phyloP scores from a whole-genome alignment of 2,888 invertebrate species.

The Cantharis rustica region DNA sequence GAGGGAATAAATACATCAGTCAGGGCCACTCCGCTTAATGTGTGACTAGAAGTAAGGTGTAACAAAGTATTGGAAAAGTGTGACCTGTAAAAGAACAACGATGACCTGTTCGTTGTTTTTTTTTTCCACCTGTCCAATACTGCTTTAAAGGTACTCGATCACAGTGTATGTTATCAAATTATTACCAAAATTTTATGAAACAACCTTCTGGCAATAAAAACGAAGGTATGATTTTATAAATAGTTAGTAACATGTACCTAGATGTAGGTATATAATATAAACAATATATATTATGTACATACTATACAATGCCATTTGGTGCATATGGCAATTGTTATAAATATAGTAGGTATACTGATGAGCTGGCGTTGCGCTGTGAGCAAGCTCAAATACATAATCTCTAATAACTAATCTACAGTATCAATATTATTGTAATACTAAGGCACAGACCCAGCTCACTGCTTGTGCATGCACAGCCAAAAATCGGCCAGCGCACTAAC shows the following conservation, averaged over 20 bases:
- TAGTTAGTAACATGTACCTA: slow-evolving; percentile 27
- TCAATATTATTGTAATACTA: slow-evolving; percentile 59
- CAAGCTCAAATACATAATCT: slow-evolving; percentile 53
- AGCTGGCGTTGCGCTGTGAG: slow-evolving; percentile 52
- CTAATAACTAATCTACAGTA: slow-evolving; percentile 51
- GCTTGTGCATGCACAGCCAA: slow-evolving; percentile 47
- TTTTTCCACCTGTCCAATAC: slow-evolving; percentile 41
- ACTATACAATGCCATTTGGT: slow-evolving; percentile 43
- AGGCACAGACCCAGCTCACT: slow-evolving; percentile 59
- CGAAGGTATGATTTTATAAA: slow-evolving; percentile 1
- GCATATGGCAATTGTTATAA: slow-evolving; percentile 37
- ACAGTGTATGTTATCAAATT: slow-evolving; percentile 46
- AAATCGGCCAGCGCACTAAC: slow-evolving; percentile 42
- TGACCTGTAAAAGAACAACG: slow-evolving; percentile 45
- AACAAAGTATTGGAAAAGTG: slow-evolving; percentile 47
- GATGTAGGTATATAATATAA: slow-evolving; percentile 42
- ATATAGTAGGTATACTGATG: slow-evolving; percentile 38
- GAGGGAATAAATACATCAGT: slow-evolving; percentile 54
- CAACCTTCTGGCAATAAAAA: not conserved
- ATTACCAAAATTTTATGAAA: slow-evolving; percentile 19
- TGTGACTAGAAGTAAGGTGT: slow-evolving; percentile 50
- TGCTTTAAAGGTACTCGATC: slow-evolving; percentile 53
- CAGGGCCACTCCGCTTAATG: slow-evolving; percentile 51
- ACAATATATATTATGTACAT: slow-evolving; percentile 44
- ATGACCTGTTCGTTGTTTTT: slow-evolving; percentile 45